Evolutionary conservation across 2,797 vertebrate species (phyloP).

Genomic region (Urocyon cinereoargenteus): DNA sequence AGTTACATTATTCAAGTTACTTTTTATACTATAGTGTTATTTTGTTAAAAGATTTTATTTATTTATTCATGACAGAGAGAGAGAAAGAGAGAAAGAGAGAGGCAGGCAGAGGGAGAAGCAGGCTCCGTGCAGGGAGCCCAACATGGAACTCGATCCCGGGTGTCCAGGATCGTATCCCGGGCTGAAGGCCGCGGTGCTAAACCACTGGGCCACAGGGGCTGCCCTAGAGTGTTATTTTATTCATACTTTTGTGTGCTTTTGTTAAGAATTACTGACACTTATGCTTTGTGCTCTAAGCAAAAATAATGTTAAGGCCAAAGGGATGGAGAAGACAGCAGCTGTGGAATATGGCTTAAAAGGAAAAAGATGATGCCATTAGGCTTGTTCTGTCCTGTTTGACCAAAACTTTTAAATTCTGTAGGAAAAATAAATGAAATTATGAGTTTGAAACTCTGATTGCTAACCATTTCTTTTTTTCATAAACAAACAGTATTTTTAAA

Average conservation of each 20-base stretch:
- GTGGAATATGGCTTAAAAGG: neutral
- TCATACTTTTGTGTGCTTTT: neutral
- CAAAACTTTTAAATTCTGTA: neutral
- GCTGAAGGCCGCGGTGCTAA: no score
- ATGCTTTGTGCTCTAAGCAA: neutral
- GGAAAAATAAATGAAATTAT: neutral
- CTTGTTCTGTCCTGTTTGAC: neutral
- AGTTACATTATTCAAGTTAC: neutral
- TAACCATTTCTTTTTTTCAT: neutral
- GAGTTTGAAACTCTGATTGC: neutral
- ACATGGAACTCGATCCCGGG: no score
- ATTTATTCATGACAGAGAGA: no score
- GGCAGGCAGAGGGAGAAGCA: no score
- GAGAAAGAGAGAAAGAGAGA: no score
- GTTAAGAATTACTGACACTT: neutral
- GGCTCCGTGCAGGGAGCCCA: no score
- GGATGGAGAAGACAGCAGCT: neutral
- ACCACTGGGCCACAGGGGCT: no score
- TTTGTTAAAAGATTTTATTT: neutral
- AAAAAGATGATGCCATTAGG: neutral
- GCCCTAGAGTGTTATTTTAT: neutral
- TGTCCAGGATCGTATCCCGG: no score
- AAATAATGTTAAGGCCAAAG: neutral
- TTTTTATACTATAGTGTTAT: slow-evolving; percentile 19
- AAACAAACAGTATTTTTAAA: neutral